phyloP scores from a whole-genome alignment of 2,888 invertebrate species.

The Sipha maydis region DNA sequence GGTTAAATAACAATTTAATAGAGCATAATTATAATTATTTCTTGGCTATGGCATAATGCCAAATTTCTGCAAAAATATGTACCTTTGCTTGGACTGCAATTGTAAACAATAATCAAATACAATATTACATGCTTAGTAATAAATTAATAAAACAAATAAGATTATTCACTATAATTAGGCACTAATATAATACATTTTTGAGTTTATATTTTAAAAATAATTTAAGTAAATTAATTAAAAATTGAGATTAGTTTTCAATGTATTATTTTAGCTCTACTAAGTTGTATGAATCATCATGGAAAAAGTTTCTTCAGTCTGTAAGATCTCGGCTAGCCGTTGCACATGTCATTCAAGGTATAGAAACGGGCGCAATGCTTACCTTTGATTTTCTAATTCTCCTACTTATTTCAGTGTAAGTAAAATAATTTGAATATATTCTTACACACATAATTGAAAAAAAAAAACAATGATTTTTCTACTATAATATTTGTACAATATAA shows the following conservation, averaged over 20 bases:
- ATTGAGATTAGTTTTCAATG: not conserved
- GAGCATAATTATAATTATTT: no score
- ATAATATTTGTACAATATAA: not conserved
- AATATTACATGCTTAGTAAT: no score
- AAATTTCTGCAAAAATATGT: no score
- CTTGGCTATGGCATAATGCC: no score
- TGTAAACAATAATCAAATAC: no score
- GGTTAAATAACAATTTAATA: no score
- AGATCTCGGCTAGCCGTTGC: slow-evolving; percentile 77
- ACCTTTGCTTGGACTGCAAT: no score
- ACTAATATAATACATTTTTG: no score
- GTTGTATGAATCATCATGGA: slow-evolving; percentile 70
- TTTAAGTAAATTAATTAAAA: no score
- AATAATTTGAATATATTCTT: not conserved
- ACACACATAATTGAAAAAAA: not conserved
- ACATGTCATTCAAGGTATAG: slow-evolving; percentile 77
- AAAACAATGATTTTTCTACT: not conserved
- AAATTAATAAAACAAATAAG: no score
- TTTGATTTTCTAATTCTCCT: slow-evolving; percentile 81
- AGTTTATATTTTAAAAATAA: no score
- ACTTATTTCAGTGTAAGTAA: slow-evolving; percentile 75
- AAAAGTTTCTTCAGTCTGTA: slow-evolving; percentile 75
- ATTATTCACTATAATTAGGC: no score
- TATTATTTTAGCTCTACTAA: slow-evolving; percentile 61
- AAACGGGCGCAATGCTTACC: slow-evolving; percentile 76